A percentile compares a stretch with the other conserved stretches of the same genome.
Conservation (phyloP, 2,797 vertebrate species). For the Labeo calbasu region DNA sequence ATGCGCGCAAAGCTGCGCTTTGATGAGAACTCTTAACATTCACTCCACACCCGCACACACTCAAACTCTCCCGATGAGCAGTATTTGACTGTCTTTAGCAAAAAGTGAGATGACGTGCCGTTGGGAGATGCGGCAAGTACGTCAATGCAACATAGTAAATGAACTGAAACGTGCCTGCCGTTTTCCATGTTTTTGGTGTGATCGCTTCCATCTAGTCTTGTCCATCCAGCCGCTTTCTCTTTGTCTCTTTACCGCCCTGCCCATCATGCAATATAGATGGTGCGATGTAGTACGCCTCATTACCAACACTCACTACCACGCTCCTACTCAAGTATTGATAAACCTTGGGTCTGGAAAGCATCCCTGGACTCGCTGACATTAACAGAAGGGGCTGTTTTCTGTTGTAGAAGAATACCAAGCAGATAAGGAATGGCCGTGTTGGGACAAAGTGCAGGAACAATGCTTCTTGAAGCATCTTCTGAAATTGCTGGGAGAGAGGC, state of each 20-base stretch:
- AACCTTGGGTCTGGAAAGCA: conserved; percentile 68
- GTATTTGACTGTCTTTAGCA: conserved; percentile 31
- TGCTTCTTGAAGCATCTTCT: neutral
- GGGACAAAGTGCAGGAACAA: neutral
- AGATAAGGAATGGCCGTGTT: neutral
- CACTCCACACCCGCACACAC: conserved; percentile 64
- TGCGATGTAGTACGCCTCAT: conserved; percentile 77
- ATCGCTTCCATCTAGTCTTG: neutral
- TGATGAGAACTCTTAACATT: conserved; percentile 82
- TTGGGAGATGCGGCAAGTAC: neutral
- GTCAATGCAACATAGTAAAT: neutral
- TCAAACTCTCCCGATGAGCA: conserved; percentile 41
- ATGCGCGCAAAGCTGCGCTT: conserved; percentile 60
- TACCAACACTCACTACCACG: conserved; percentile 75
- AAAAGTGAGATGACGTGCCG: conserved; percentile 4
- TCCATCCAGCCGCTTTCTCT: conserved; percentile 37
- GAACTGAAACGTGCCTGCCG: neutral
- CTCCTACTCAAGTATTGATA: conserved; percentile 82
- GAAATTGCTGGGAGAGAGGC: neutral
- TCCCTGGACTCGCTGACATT: conserved; percentile 55
- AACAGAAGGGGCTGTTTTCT: neutral
- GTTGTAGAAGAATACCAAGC: neutral
- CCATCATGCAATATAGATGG: conserved; percentile 82
- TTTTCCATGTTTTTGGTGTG: neutral
- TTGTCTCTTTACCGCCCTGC: conserved; percentile 34